Percentiles rank a stretch among this genome's conserved stretches.
Conservation (phyloP, 2,797 vertebrate genomes). For the Malacoctenus gilli region DNA sequence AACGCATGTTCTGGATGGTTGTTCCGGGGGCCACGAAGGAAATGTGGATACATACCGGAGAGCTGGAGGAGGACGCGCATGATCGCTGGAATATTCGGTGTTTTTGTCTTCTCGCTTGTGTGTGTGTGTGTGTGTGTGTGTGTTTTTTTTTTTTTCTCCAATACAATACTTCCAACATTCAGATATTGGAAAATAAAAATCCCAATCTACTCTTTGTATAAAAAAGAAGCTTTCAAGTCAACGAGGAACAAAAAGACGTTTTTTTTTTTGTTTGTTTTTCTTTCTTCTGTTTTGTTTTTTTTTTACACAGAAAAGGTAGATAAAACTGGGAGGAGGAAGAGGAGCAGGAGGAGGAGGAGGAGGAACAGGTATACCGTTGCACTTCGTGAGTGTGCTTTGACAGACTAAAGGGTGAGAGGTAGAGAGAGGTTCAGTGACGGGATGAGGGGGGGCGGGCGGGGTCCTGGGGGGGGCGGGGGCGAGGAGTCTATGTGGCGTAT, state of each 20-base stretch:
- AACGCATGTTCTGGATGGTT: conserved; percentile 89
- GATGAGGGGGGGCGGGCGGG: conserved; percentile 17
- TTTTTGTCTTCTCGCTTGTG: conserved; percentile 74
- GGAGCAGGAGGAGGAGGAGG: conserved; percentile 66
- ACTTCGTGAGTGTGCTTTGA: conserved; percentile 98
- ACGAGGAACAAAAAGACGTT: conserved; percentile 85
- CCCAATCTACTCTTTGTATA: conserved; percentile 89
- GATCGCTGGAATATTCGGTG: conserved; percentile 82
- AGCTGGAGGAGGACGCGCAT: conserved; percentile 83
- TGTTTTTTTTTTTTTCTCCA: conserved; percentile 71
- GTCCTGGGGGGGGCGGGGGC: conserved; percentile 25
- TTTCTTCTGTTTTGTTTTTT: conserved; percentile 55
- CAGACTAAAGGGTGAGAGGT: conserved; percentile 83
- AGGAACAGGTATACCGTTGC: conserved; percentile 81
- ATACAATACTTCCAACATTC: conserved; percentile 93
- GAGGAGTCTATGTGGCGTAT: conserved; percentile 90
- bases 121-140: conserved; percentile 12
- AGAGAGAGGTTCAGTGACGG: conserved; percentile 79
- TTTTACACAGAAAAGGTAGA: conserved; percentile 90
- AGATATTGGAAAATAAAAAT: conserved; percentile 95
- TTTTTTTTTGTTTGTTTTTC: conserved; percentile 77
- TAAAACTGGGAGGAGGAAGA: conserved; percentile 77
- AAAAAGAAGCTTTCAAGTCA: conserved; percentile 95
- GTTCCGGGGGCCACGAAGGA: conserved; percentile 86
- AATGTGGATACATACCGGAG: conserved; percentile 88